Evolutionary conservation across 2,797 vertebrate genomes (phyloP), one percentile per base, ranked within the genome.

Genomic region (Schizopygopsis malacanthus): DNA sequence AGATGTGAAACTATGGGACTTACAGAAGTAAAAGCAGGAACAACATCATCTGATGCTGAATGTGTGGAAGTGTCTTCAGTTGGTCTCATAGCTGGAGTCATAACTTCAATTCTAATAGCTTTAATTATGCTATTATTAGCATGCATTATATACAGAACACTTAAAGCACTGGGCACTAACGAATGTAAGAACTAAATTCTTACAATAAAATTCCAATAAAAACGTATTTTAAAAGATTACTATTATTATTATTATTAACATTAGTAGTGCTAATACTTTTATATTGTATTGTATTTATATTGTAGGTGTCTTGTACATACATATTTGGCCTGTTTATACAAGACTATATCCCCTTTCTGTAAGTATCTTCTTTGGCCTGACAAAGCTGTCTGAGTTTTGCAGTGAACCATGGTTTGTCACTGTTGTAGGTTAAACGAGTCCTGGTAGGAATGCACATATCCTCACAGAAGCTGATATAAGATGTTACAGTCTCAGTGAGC

Each of bases 1-100:
- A 94, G 92, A 70, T 92, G 93, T 91, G 83, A 90, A 28, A 70
- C 63, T 16, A 0, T 11, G 4, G 71, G 79, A 11, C 85, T 81
- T 72, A 20, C 10, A 20, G 81, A 79, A 85, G 52, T 71, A 39
- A 88, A 4, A 88, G 22, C 83, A 73, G 91, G 91, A 90, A 91
- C 52, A 39, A 4, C 4, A 20, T 82, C 63, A 76, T 15, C 83
- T 70, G 91, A 93, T 88, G 65, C 72, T 75, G 70, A 88, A 79
- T 92, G 91, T 82, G 63, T 39, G 50, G 5, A 5, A 13, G 47
- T 7, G 39, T 4, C 3, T 69, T 10, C 59, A 47, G 39, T 39
- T 52, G 39, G 2, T 77, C 2, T 86, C 4, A 45, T 63, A 80
- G 61, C 2, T 63, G 81, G 56, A 80, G 15, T 79, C 13, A 8